phyloP scores from a whole-genome alignment of 2,113 vertebrate genomes.

The Podocnemis expansa region DNA sequence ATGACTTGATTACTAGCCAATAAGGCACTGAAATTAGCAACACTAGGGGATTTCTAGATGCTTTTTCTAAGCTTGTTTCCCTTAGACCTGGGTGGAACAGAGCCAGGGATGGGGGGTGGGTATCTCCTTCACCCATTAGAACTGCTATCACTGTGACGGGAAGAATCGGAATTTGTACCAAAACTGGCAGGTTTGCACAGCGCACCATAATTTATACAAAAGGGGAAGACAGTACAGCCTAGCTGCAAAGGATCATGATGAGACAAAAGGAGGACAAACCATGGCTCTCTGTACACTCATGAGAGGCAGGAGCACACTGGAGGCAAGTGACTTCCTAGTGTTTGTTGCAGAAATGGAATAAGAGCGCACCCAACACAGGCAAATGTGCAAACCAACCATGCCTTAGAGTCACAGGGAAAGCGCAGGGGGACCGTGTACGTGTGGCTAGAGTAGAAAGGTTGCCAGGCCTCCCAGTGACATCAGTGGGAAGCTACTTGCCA shows the following conservation, averaged over 20 bases:
- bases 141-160: background rate
- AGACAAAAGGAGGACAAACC: background rate
- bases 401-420: background rate
- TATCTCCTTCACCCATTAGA: background rate
- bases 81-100: background rate
- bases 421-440: background rate
- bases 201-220: background rate
- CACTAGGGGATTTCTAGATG: no score
- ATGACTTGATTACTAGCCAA: no score
- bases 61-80: background rate
- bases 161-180: background rate
- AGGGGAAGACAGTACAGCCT: background rate
- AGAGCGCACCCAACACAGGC: background rate
- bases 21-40: no score
- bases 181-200: background rate
- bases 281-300: background rate
- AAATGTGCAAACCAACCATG: background rate
- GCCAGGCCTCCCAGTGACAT: background rate
- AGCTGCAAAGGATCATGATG: background rate
- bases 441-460: background rate
- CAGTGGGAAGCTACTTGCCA: background rate
- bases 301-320: background rate
- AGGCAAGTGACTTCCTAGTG: background rate
- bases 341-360: background rate
- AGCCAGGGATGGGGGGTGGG: background rate